Percentiles rank a stretch among this genome's conserved stretches.
These are phyloP conservation scores for Chrysopilus asiliformis DNA, from an alignment of 2,888 invertebrate genomes.

Conservation along the genomic window DNA sequence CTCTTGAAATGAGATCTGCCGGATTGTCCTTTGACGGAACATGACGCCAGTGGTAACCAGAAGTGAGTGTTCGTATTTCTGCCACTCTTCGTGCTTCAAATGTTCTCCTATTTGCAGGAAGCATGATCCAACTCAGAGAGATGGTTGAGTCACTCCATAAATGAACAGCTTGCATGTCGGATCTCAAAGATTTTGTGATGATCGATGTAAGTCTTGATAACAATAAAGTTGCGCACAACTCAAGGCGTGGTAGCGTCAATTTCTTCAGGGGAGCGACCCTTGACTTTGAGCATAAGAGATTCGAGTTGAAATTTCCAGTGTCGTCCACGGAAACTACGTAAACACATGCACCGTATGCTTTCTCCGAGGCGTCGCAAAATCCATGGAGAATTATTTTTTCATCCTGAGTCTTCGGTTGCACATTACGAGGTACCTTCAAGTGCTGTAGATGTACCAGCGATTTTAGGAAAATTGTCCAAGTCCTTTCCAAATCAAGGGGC, in stretches of 20 bases:
- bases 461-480: background rate
- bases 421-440: background rate
- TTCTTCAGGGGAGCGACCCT: background rate
- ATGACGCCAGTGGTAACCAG: constrained; percentile 8
- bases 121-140: background rate
- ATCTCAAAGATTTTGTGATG: no score
- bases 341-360: background rate
- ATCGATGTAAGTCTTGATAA: background rate
- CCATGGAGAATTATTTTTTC: background rate
- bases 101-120: background rate
- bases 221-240: background rate
- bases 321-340: background rate
- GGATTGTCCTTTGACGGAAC: no score
- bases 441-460: background rate
- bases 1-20: no score
- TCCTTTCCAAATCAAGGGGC: background rate
- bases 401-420: background rate
- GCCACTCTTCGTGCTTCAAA: background rate
- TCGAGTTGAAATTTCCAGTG: background rate
- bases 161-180: background rate
- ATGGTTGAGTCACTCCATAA: background rate
- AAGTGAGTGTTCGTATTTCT: background rate
- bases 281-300: background rate
- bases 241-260: background rate
- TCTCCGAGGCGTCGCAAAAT: background rate